Evolutionary conservation across 2,113 vertebrate genomes (phyloP).

Genomic region (Paratilapia polleni): DNA sequence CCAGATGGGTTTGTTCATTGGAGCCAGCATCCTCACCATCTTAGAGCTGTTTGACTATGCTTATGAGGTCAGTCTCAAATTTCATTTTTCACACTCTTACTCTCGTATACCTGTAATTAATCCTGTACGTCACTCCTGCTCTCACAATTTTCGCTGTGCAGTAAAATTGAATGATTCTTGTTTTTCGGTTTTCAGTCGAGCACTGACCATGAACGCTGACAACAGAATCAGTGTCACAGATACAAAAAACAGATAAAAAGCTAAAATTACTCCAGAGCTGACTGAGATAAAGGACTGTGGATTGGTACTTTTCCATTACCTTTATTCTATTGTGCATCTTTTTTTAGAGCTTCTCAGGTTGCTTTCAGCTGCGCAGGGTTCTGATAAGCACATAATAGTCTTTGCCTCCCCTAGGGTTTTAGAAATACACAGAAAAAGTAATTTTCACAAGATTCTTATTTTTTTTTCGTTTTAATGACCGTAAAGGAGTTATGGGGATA

Average conservation of each 20-base stretch:
- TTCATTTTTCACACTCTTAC: not conserved
- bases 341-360: not conserved
- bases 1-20: conserved; percentile 98
- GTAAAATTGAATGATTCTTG: not conserved
- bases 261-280: not conserved
- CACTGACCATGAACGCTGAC: not conserved
- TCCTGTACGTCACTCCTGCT: not conserved
- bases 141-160: not conserved
- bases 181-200: not conserved
- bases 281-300: conserved; percentile 18
- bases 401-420: not conserved
- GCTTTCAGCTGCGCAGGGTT: conserved; percentile 28
- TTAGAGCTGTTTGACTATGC: conserved; percentile 98
- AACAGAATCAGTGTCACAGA: conserved; percentile 22
- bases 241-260: conserved; percentile 26
- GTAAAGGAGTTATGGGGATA: not conserved
- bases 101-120: not conserved
- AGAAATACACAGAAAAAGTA: conserved; percentile 17
- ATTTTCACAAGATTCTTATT: not conserved
- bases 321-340: conserved; percentile 1
- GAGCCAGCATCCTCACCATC: conserved; percentile 98
- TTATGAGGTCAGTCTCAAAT: conserved; percentile 89
- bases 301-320: conserved; percentile 46
- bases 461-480: conserved; percentile 35
- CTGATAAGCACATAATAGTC: conserved; percentile 47